Evolutionary conservation across 2,888 invertebrate genomes (phyloP).

Genomic region (Barypeithes pellucidus): DNA sequence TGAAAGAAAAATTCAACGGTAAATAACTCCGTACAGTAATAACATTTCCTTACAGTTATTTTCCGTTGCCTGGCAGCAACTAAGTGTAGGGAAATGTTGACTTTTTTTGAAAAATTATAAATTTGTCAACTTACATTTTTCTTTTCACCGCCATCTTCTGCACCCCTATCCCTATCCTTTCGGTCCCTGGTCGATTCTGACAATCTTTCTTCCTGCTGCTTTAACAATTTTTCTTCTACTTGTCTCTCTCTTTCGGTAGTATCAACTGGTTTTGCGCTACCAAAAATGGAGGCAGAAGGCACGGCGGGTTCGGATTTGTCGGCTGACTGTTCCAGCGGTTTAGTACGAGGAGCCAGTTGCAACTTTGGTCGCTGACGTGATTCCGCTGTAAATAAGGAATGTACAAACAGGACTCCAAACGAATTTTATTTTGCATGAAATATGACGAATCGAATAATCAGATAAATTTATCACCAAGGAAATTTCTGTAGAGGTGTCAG

Average conservation of each 20-base stretch:
- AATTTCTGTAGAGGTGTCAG: constrained; percentile 52
- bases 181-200: constrained; percentile 50
- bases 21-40: too few relatives aligned
- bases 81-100: too few relatives aligned
- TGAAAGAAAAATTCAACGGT: too few relatives aligned
- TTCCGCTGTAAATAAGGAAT: constrained; percentile 68
- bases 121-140: constrained; percentile 29
- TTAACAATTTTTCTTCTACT: constrained; percentile 90
- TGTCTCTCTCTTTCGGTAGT: constrained; percentile 92
- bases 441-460: constrained; percentile 10
- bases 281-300: constrained; percentile 86
- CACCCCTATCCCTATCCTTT: constrained; percentile 24
- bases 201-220: constrained; percentile 69
- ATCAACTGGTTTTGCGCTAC: constrained; percentile 96
- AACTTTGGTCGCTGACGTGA: constrained; percentile 84
- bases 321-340: constrained; percentile 76
- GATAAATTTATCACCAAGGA: constrained; percentile 42
- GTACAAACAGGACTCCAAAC: background rate
- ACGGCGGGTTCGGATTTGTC: constrained; percentile 65
- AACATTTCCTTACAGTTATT: too few relatives aligned
- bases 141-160: constrained; percentile 46
- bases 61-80: too few relatives aligned
- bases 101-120: too few relatives aligned
- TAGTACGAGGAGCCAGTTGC: constrained; percentile 85
- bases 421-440: background rate